Percentiles rank a stretch among this genome's conserved stretches.
Conservation (phyloP, 2,797 vertebrate species). For the Echeneis naucrates region DNA sequence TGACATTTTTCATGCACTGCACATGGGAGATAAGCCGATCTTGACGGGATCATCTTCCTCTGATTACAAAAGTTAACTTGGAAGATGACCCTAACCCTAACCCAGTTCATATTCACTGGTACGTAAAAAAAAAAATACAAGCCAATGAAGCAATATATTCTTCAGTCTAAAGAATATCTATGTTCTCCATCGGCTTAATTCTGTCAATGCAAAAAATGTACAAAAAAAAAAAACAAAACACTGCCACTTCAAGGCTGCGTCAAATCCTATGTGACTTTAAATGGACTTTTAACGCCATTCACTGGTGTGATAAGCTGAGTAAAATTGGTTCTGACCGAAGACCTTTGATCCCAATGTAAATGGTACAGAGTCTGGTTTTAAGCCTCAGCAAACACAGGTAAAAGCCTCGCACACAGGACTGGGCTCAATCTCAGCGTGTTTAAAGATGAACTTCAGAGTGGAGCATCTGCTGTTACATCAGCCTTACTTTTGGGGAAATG, state of each 20-base stretch:
- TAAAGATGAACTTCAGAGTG: slow-evolving; percentile 28
- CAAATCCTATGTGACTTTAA: slow-evolving; percentile 24
- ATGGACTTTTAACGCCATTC: slow-evolving; percentile 28
- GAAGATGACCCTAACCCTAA: no score
- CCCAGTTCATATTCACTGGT: background rate
- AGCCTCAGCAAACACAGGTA: slow-evolving; percentile 49
- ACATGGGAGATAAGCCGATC: slow-evolving; percentile 35
- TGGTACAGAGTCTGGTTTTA: slow-evolving; percentile 36
- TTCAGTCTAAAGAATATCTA: background rate
- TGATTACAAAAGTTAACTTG: slow-evolving; percentile 13
- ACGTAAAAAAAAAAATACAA: background rate
- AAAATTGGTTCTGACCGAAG: slow-evolving; percentile 25
- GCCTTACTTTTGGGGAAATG: slow-evolving; percentile 6
- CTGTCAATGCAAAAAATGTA: background rate
- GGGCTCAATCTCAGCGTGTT: slow-evolving; percentile 12
- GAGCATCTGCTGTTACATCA: slow-evolving; percentile 28
- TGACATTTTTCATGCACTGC: slow-evolving; percentile 14
- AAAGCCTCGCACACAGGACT: slow-evolving; percentile 20
- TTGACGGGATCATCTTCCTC: slow-evolving; percentile 3
- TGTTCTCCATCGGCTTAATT: background rate
- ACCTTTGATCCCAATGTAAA: slow-evolving; percentile 65
- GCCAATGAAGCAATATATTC: slow-evolving; percentile 4
- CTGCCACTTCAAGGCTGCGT: background rate
- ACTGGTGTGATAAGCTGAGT: slow-evolving; percentile 36
- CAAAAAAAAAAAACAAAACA: slow-evolving; percentile 15